Evolutionary conservation across 2,797 vertebrate genomes (phyloP).

Genomic region (Thunnus albacares): DNA sequence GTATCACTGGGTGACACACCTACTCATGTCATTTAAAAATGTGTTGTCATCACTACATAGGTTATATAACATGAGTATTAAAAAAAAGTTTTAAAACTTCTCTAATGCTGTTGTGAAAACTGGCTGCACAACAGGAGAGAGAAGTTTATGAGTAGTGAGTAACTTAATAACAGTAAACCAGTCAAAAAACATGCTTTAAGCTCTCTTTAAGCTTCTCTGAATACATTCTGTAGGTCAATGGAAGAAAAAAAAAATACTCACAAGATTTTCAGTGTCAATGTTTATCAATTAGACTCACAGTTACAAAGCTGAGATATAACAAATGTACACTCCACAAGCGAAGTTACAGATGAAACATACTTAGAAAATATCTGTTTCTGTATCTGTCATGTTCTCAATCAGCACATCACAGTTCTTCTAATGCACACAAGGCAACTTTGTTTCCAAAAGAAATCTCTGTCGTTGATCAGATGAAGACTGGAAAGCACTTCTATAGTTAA

Average conservation of each 20-base stretch:
- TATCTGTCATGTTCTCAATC: not conserved
- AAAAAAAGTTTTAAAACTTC: too few species aligned
- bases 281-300: slow-evolving; percentile 39
- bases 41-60: too few species aligned
- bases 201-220: not conserved
- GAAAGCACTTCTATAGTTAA: not conserved
- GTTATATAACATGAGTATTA: too few species aligned
- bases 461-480: not conserved
- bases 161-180: not conserved
- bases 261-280: not conserved
- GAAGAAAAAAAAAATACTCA: not conserved
- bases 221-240: not conserved
- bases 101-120: not conserved
- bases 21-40: too few species aligned
- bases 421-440: slow-evolving; percentile 4
- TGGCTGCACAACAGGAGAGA: not conserved
- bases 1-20: too few species aligned
- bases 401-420: not conserved
- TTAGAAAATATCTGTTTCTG: not conserved
- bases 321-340: slow-evolving; percentile 9
- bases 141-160: not conserved
- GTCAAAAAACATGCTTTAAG: not conserved
- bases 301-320: slow-evolving; percentile 25
- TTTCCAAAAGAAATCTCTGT: not conserved
- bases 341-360: slow-evolving; percentile 9